Percentiles rank a stretch among this genome's conserved stretches.
Evolutionary conservation across 2,113 vertebrate species (phyloP).

Genomic region (Cinclus mexicanus): DNA sequence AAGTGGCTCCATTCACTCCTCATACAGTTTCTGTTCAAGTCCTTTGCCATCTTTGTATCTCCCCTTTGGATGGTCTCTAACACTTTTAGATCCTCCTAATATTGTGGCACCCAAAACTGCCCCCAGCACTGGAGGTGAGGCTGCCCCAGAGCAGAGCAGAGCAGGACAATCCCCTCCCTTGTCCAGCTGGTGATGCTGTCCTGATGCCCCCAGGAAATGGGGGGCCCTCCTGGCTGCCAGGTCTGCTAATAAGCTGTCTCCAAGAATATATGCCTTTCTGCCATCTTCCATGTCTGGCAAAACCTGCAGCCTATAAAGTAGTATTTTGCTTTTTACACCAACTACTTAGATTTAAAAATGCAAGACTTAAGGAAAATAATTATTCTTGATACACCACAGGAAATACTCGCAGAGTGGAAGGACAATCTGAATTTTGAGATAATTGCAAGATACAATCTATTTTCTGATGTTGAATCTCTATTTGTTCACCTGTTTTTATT

Average conservation of each 20-base stretch:
- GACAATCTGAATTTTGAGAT: neutral
- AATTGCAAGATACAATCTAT: neutral
- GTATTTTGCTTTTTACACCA: neutral
- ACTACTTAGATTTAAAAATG: neutral
- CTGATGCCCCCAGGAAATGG: accelerated
- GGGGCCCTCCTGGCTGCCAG: neutral
- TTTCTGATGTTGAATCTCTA: neutral
- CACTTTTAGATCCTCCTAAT: neutral
- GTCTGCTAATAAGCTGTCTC: neutral
- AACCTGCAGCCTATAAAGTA: neutral
- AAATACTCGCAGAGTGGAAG: neutral
- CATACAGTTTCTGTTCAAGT: neutral
- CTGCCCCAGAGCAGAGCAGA: accelerated
- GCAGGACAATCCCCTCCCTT: accelerated
- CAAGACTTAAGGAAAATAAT: neutral
- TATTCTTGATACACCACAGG: neutral
- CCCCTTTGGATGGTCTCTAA: neutral
- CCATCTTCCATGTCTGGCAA: neutral
- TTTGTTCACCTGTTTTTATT: neutral
- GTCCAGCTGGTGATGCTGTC: accelerated
- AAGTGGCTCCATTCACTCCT: neutral
- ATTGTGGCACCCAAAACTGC: neutral
- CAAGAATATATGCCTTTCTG: neutral
- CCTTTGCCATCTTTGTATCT: too few relatives aligned
- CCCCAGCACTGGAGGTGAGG: neutral